Evolutionary conservation across 2,888 invertebrate species (phyloP), one percentile per base, ranked within the genome.

Genomic region (Cataglyphis livida): DNA sequence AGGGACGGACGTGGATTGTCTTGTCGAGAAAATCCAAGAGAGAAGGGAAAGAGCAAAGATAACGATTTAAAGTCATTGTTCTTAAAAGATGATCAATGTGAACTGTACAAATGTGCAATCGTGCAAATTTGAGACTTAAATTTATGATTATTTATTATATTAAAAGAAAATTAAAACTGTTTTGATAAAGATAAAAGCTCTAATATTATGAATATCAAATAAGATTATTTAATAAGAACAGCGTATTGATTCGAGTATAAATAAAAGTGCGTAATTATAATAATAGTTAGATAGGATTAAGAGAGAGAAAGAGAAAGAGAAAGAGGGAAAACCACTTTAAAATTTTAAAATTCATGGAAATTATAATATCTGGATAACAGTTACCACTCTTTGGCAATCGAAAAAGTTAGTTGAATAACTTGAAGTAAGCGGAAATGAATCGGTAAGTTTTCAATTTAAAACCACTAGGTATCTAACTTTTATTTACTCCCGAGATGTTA

Each of bases 271-370:
- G 28, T 12, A 15, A 12, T 21, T 21, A 64, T 48, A 48, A 65
- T 21, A 61, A 15, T 12, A 3, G 35, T n/a, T 62, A 18, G n/a
- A n/a, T 74, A 71, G 25, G 10, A 70, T 32, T 28, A 70, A 70
- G 32, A 41, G 21, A n/a, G 44, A 44, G 15, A 41, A 1, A 12
- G 12, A 54, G n/a, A 41, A 15, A n/a, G 32, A 32, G 32, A 32
- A 5, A 32, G 32, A 41, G 15, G n/a, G 18, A 21, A n/a, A 32
- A 21, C 0, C 28, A 6, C 21, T 44, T 78, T 59, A 59, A 57
- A 76, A 68, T 68, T 78, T 68, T 68, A 28, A 76, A 76, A 76
- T 78, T 68, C 32, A 70, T 70, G 10, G 18, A 70, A 70, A 70
- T 54, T 68, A 41, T 70, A 59, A 78, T 78, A 28, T 25, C 41